Percentiles rank a stretch among this genome's conserved stretches.
phyloP scores from a whole-genome alignment of 2,797 vertebrate genomes.

The Pelodytes ibericus region DNA sequence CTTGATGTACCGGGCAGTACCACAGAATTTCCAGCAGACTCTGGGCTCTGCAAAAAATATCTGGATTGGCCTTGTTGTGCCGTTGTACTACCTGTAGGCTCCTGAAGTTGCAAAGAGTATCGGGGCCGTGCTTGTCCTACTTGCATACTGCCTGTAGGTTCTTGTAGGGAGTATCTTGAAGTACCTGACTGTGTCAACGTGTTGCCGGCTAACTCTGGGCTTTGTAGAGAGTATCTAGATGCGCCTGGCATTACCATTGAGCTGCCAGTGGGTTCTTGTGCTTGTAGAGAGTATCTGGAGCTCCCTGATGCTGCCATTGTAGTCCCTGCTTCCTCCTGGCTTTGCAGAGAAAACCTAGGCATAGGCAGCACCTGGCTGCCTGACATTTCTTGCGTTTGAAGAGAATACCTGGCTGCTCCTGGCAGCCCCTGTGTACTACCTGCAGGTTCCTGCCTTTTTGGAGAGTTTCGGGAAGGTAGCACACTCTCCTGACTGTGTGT shows the following conservation, averaged over 20 bases:
- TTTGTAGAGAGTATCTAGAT: constrained; percentile 35
- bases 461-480: constrained; percentile 37
- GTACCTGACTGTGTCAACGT: constrained; percentile 7
- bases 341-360: constrained; percentile 35
- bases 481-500: constrained; percentile 24
- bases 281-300: constrained; percentile 32
- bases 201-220: constrained; percentile 46
- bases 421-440: constrained; percentile 33
- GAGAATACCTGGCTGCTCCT: constrained; percentile 26
- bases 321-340: constrained; percentile 27
- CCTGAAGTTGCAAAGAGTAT: constrained; percentile 25
- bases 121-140: constrained; percentile 1
- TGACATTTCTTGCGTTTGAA: constrained; percentile 18
- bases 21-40: constrained; percentile 33
- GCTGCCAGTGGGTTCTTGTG: constrained; percentile 27
- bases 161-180: constrained; percentile 25
- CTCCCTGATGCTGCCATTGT: constrained; percentile 21
- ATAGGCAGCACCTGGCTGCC: constrained; percentile 14
- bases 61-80: neutral
- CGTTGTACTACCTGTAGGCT: constrained; percentile 6
- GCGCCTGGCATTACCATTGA: constrained; percentile 11
- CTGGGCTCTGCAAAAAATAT: constrained; percentile 32
- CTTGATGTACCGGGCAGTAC: constrained; percentile 60
- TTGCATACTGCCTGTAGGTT: constrained; percentile 30
- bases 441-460: constrained; percentile 48